Base-by-base conservation (phyloP, 2,888 invertebrate genomes). In the Drosophila seclusa region DNA sequence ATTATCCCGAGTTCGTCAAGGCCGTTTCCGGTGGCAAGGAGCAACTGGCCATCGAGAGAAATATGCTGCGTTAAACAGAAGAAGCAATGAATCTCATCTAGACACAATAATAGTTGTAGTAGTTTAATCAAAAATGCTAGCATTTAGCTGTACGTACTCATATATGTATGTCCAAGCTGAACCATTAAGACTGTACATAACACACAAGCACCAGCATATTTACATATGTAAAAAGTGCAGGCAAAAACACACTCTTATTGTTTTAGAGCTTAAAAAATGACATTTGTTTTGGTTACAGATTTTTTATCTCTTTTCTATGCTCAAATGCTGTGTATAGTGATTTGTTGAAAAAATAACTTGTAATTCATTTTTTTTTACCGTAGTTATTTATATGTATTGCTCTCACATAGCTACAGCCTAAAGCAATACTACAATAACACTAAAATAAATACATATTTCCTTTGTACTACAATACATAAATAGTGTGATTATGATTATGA, bases 1-100 rank as follows among this genome's bases (percentile, higher is more conserved):
- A 96, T 70, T 98, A 98, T 91, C 94, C 96, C 0, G 98, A 99
- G 92, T 97, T 96, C 90, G 95, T 94, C 2, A 92, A 92, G 69
- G 93, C 93, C 18, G 90, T 91, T 0, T 81, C 87, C 24, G 86
- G 87, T 0, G 73, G 69, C 80, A 69, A 77, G 69, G 89, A 87
- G 36, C 87, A 76, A 6, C 32, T 82, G 34, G 58, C 55, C n/a
- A 6, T 85, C 8, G 85, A 87, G 29, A 52, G 65, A 0, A 86
- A 86, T 48, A 73, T 73, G 42, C 57, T 86, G 29, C 86, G 85
- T 27, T 86, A 83, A 69, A 11, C 34, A 4, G 48, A 70, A 40
- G 29, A 31, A 10, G 21, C 24, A n/a, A 4, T 10, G 18, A 4
- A 24, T 18, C 29, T 7, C 24, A 4, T 32, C 38, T 68, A 68